Conservation (phyloP, 2,113 vertebrate species). For the Neofelis nebulosa region DNA sequence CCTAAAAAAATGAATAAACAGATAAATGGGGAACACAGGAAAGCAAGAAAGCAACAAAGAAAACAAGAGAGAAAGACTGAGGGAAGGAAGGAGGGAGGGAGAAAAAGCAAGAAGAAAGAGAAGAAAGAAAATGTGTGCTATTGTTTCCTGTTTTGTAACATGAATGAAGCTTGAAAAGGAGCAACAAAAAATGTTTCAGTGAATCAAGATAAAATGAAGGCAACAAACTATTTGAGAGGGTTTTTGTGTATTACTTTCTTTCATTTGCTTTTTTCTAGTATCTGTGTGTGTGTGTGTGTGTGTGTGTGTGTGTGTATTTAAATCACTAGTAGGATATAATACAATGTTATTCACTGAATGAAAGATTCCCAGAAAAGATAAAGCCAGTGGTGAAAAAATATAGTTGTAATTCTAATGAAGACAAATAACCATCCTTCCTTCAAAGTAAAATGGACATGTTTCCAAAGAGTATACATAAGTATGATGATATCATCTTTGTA, state of each 20-base stretch:
- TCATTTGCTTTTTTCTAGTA: neutral
- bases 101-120: neutral
- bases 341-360: neutral
- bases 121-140: neutral
- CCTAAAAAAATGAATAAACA: neutral
- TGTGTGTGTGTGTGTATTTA: neutral
- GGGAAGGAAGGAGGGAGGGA: neutral
- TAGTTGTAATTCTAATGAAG: neutral
- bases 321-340: neutral
- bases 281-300: neutral
- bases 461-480: neutral
- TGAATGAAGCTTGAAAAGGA: neutral
- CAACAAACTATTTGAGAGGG: neutral
- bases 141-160: neutral
- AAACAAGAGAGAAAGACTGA: accelerated
- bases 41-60: neutral
- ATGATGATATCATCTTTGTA: neutral
- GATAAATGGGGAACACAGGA: neutral
- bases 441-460: neutral
- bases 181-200: neutral
- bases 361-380: neutral
- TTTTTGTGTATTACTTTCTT: accelerated
- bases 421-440: neutral
- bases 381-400: neutral
- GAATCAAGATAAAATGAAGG: neutral